Evolutionary conservation across 2,113 vertebrate genomes (phyloP).

Genomic region (Hippoglossus stenolepis): DNA sequence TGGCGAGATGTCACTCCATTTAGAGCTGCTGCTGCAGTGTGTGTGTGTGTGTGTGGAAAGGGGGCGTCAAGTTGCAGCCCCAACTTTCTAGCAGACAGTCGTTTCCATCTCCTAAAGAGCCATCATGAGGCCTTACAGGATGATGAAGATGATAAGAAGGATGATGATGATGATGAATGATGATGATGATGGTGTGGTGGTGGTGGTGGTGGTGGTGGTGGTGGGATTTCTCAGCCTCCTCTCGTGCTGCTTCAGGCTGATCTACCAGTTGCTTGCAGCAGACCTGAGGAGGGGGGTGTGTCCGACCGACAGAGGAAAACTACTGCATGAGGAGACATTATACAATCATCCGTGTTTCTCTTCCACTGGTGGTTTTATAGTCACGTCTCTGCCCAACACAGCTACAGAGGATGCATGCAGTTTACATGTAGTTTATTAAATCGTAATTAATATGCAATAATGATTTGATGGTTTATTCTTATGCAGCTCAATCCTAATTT

Average conservation of each 20-base stretch:
- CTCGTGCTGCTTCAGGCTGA: not conserved
- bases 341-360: not conserved
- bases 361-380: not conserved
- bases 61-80: conserved; percentile 74
- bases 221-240: too few relatives aligned
- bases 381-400: not conserved
- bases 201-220: not conserved
- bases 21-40: conserved; percentile 62
- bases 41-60: conserved; percentile 16
- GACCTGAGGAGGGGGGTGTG: conserved; percentile 56
- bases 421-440: too few relatives aligned
- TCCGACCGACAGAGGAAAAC: conserved; percentile 49
- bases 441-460: not conserved
- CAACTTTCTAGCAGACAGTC: conserved; percentile 15
- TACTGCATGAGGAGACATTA: conserved; percentile 29
- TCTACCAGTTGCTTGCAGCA: conserved; percentile 66
- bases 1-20: conserved; percentile 71
- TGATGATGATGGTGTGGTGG: not conserved
- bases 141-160: not conserved
- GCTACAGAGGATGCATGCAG: not conserved
- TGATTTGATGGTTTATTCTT: not conserved
- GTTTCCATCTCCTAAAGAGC: not conserved
- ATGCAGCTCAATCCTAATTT: not conserved
- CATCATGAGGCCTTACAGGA: too few relatives aligned
- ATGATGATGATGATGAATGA: not conserved